Conservation (phyloP, 2,888 invertebrate genomes). For the Phorcus lineatus region DNA sequence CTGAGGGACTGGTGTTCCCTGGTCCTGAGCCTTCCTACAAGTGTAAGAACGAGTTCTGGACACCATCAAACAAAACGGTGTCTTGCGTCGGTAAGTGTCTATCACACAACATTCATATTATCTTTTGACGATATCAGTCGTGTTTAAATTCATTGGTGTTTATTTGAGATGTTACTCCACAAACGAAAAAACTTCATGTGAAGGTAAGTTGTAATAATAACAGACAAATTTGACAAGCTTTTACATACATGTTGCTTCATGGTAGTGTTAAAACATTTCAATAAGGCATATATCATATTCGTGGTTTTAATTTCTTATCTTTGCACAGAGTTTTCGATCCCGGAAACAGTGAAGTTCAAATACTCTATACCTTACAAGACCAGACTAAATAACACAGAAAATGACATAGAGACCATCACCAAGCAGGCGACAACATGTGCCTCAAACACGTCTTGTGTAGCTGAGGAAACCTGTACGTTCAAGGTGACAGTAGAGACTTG, state of each 20-base stretch:
- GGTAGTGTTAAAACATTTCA: no score
- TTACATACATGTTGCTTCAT: no score
- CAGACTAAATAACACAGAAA: not conserved
- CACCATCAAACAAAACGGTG: not conserved
- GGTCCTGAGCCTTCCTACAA: not conserved
- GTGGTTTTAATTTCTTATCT: no score
- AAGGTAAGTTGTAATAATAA: no score
- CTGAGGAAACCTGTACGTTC: not conserved
- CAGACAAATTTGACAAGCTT: no score
- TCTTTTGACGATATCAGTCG: no score
- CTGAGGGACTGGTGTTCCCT: not conserved
- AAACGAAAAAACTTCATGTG: no score
- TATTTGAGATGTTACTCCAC: no score
- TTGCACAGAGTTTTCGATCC: not conserved
- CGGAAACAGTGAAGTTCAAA: not conserved
- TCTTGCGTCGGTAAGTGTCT: constrained; percentile 10
- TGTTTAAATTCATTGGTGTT: no score
- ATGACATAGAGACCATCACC: not conserved
- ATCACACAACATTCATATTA: no score
- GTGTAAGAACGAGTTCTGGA: not conserved
- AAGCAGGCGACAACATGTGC: not conserved
- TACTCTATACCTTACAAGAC: constrained; percentile 11
- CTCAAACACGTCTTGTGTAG: not conserved
- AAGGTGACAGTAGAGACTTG: not conserved
- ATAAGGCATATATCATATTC: no score